Evolutionary conservation across 64 coral and sea anemone species (phyloP), one percentile per base, ranked within the genome.

Genomic region (Pocillopora verrucosa): DNA sequence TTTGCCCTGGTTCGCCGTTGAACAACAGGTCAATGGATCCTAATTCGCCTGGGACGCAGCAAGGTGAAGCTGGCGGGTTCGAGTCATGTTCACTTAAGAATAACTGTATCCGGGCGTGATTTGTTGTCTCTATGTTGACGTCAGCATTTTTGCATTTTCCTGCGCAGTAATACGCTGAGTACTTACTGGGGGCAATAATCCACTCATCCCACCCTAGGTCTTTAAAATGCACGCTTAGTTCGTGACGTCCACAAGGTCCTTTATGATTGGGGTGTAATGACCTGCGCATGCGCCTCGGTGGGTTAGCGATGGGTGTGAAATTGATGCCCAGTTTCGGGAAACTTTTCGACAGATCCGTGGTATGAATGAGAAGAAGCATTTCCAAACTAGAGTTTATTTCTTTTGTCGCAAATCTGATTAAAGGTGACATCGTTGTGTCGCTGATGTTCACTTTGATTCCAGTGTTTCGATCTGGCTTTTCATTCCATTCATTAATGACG

Each of bases 181-280:
- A 85, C 64, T 10, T 57, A 6, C 45, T 57, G 19, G 82, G 82
- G 10, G 36, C 65, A 4, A 85, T 85, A 22, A 85, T 13, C 82
- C 82, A 85, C 9, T 72, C 22, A 24, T 85, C 82, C 82, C 82
- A 85, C 16, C 64, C 82, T 1, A 85, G 82, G 82, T 85, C 82
- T 72, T 85, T 56, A 51, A 85, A 85, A 41, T 72, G 11, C 17
- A 85, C 25, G 34, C 19, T 56, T 10, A 72, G 65, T 3, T 85
- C 57, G 20, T n/a, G 82, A 56, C 67, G 37, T 30, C 16, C 19
- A 20, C 82, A 85, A 56, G 67, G 67, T 0, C 82, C 82, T 16
- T 11, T 65, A 56, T 56, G 36, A 16, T 45, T 38, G 37, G 82
- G 56, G 20, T 26, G 82, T 13, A 34, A 37, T 5, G 82, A 85